Evolutionary conservation across 2,113 vertebrate genomes (phyloP).

Genomic region (Nematolebias whitei): DNA sequence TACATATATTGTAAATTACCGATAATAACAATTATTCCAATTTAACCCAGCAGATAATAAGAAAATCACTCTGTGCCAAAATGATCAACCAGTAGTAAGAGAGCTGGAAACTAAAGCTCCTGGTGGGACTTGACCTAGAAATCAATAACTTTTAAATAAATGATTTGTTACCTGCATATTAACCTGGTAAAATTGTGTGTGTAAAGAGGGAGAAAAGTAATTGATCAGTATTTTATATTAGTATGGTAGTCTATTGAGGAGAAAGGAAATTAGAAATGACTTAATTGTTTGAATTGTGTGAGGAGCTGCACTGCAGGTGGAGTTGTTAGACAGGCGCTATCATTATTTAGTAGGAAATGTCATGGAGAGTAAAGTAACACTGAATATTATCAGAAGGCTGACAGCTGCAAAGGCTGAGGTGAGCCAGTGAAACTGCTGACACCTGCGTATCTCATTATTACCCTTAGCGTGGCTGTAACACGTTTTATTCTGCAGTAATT

Average conservation of each 20-base stretch:
- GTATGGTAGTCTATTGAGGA: background rate
- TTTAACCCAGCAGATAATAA: background rate
- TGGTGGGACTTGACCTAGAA: conserved; percentile 1
- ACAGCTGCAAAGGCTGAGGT: background rate
- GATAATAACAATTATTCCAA: too few relatives aligned
- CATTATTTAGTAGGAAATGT: background rate
- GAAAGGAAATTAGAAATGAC: background rate
- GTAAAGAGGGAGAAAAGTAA: background rate
- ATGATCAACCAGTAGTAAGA: background rate
- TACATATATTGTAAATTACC: too few relatives aligned
- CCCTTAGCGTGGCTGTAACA: background rate
- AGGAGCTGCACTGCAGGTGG: background rate
- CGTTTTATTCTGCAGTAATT: background rate
- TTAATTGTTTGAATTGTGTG: background rate
- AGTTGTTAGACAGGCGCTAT: background rate
- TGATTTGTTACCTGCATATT: background rate
- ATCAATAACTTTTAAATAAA: background rate
- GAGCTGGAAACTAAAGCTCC: background rate
- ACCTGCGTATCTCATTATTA: background rate
- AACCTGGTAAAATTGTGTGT: background rate
- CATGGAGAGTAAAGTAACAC: background rate
- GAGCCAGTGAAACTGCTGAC: conserved; percentile 11
- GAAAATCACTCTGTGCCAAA: conserved; percentile 2
- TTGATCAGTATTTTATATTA: background rate
- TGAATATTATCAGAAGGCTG: conserved; percentile 12